phyloP scores from a whole-genome alignment of 2,888 invertebrate species.

The Leptura quadrifasciata region DNA sequence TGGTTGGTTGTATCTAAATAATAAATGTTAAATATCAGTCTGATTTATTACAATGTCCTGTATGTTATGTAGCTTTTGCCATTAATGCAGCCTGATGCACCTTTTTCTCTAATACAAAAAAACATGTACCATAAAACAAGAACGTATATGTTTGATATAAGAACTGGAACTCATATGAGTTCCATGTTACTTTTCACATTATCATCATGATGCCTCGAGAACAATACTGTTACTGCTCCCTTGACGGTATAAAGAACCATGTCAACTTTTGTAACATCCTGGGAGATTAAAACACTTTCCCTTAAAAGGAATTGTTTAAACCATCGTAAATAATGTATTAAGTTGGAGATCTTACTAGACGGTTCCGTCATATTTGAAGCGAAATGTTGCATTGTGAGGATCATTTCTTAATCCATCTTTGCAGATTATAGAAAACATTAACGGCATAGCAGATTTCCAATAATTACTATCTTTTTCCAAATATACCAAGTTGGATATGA shows the following conservation, averaged over 20 bases:
- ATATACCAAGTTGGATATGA: too few relatives aligned
- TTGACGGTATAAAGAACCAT: slow-evolving; percentile 5
- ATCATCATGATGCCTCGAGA: slow-evolving; percentile 9
- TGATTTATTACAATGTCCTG: too few relatives aligned
- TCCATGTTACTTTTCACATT: not conserved
- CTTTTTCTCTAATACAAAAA: too few relatives aligned
- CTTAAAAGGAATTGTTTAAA: slow-evolving; percentile 27
- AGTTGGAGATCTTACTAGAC: not conserved
- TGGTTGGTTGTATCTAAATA: too few relatives aligned
- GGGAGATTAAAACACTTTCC: not conserved
- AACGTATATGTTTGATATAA: not conserved
- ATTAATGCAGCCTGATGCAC: too few relatives aligned
- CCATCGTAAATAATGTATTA: slow-evolving; percentile 17
- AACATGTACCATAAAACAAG: not conserved
- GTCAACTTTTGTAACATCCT: slow-evolving; percentile 1
- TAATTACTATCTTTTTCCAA: too few relatives aligned
- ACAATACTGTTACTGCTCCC: slow-evolving; percentile 21
- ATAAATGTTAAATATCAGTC: too few relatives aligned
- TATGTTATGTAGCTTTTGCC: too few relatives aligned
- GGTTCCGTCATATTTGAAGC: not conserved
- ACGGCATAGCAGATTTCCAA: not conserved
- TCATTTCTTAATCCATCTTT: slow-evolving; percentile 6
- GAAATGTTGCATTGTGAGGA: not conserved
- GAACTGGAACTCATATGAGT: not conserved
- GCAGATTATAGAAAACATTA: not conserved